Percentiles rank a stretch among this genome's conserved stretches.
These are phyloP conservation scores for Corydoras sp. DNA, from an alignment of 2,113 vertebrate genomes.

Conservation along the genomic window DNA sequence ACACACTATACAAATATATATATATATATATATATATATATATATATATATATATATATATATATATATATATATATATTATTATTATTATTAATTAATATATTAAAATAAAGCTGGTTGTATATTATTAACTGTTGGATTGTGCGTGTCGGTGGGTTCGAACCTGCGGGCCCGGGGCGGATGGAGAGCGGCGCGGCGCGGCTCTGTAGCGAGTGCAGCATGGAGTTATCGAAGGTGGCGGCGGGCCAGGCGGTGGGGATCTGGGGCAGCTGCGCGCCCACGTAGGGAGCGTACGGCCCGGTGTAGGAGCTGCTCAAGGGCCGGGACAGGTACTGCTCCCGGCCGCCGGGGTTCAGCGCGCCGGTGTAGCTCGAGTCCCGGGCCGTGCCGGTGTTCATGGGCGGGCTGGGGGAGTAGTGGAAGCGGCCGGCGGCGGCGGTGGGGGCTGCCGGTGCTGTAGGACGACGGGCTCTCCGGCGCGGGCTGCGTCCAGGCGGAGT, in stretches of 20 bases:
- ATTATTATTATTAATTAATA: too few relatives aligned
- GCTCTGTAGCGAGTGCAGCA: conserved; percentile 88
- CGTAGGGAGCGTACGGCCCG: conserved; percentile 84
- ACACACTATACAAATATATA: too few relatives aligned
- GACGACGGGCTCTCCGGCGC: conserved; percentile 74
- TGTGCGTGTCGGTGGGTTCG: conserved; percentile 31
- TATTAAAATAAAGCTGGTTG: too few relatives aligned
- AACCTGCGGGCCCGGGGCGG: conserved; percentile 86
- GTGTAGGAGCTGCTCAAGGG: conserved; percentile 82
- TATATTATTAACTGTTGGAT: neutral
- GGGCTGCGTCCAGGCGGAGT: conserved; percentile 70
- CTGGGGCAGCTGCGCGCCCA: conserved; percentile 80
- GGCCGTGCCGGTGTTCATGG: conserved; percentile 78
- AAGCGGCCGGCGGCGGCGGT: conserved; percentile 77
- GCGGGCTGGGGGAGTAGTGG: conserved; percentile 85
- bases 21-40: too few relatives aligned
- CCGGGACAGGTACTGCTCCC: conserved; percentile 87
- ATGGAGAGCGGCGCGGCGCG: conserved; percentile 78
- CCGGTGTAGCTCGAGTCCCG: conserved; percentile 67
- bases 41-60: too few relatives aligned
- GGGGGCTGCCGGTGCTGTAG: conserved; percentile 73
- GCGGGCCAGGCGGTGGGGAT: conserved; percentile 82
- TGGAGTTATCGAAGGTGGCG: conserved; percentile 85
- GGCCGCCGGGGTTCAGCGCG: conserved; percentile 72
- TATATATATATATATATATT: too few relatives aligned